Conservation (phyloP, 2,888 invertebrate species). For the Loripinus fragilis region DNA sequence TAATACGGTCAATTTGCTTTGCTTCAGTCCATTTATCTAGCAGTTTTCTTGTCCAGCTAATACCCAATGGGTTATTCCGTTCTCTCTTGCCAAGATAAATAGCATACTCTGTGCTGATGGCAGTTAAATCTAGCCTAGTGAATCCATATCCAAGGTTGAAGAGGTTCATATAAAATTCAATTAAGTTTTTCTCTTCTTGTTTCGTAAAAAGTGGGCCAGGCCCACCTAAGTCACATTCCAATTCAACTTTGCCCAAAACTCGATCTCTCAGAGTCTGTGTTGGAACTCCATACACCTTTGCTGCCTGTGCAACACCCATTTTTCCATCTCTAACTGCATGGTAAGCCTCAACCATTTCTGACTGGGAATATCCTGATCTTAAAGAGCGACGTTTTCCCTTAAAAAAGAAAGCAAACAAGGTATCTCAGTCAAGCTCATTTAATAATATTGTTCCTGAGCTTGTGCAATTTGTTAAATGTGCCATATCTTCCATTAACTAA, state of each 20-base stretch:
- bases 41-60: not conserved
- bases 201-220: slow-evolving; percentile 12
- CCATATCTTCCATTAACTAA: no score
- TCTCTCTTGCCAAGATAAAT: slow-evolving; percentile 13
- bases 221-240: not conserved
- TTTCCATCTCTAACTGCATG: not conserved
- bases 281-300: slow-evolving; percentile 22
- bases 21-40: slow-evolving; percentile 3
- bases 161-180: not conserved
- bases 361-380: not conserved
- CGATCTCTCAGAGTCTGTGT: slow-evolving; percentile 26
- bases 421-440: no score
- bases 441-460: no score
- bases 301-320: not conserved
- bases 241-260: slow-evolving; percentile 21
- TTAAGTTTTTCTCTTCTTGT: not conserved
- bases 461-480: not conserved
- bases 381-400: not conserved
- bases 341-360: not conserved
- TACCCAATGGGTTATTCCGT: not conserved
- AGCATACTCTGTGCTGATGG: not conserved
- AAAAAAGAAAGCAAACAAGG: not conserved
- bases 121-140: not conserved
- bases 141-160: slow-evolving; percentile 4
- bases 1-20: slow-evolving; percentile 2